Evolutionary conservation across 92 coral and sea anemone species (phyloP).

Genomic region (Montipora capitata): DNA sequence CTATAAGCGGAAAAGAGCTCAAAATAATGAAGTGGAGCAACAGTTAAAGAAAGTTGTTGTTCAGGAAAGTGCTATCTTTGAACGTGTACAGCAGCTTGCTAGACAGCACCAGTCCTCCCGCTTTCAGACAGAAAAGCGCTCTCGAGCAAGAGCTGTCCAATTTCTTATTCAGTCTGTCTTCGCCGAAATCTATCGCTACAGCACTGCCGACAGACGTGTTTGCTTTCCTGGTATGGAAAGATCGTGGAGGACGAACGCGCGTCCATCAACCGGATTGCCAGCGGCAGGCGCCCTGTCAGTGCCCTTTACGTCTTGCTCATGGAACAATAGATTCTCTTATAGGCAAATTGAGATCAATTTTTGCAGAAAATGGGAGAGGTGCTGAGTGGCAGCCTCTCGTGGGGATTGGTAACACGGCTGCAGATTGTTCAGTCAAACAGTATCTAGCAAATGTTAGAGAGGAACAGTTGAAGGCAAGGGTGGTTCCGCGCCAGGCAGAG

Average conservation of each 20-base stretch:
- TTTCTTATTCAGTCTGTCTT: conserved; percentile 1
- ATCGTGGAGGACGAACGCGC: conserved; percentile 10
- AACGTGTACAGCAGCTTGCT: not conserved
- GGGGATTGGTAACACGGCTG: conserved; percentile 65
- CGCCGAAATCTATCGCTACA: conserved; percentile 17
- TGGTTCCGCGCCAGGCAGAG: conserved; percentile 50
- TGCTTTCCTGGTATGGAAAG: conserved; percentile 32
- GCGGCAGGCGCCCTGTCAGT: conserved; percentile 2
- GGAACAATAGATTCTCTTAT: conserved; percentile 42
- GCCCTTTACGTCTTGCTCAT: conserved; percentile 29
- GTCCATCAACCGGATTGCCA: conserved; percentile 19
- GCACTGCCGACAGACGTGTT: conserved; percentile 36
- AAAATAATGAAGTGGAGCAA: conserved; percentile 4
- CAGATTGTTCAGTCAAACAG: conserved; percentile 37
- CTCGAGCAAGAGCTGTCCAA: conserved; percentile 12
- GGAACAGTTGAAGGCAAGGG: conserved; percentile 56
- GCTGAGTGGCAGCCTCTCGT: conserved; percentile 57
- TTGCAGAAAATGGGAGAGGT: conserved; percentile 40
- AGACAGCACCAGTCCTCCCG: not conserved
- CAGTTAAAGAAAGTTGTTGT: conserved; percentile 3
- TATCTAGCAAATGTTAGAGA: conserved; percentile 54
- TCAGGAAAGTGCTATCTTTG: not conserved
- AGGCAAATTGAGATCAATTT: conserved; percentile 62
- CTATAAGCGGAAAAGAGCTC: conserved; percentile 36
- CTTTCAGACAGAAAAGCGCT: conserved; percentile 4